phyloP scores from a whole-genome alignment of 2,888 invertebrate species.

The Euplexia lucipara region DNA sequence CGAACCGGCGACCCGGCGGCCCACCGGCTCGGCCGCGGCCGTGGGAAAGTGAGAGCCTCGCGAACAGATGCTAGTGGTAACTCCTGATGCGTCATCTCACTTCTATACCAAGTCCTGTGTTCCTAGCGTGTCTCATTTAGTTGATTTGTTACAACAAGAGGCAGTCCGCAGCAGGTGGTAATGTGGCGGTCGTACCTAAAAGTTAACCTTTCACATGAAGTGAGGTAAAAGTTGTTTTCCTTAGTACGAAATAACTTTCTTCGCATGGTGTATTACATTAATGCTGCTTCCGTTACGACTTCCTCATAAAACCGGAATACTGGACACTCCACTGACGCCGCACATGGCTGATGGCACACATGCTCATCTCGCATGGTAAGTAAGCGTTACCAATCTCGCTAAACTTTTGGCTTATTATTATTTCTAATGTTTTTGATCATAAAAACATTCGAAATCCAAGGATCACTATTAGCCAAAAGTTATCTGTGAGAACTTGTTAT shows the following conservation, averaged over 20 bases:
- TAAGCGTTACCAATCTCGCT: neutral
- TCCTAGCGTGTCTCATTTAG: neutral
- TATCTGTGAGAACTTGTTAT: no score
- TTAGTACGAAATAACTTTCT: slow-evolving; percentile 42
- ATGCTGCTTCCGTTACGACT: slow-evolving; percentile 16
- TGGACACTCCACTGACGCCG: no score
- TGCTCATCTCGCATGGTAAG: neutral
- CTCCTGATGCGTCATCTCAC: neutral
- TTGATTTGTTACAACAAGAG: slow-evolving; percentile 2
- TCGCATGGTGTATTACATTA: slow-evolving; percentile 8
- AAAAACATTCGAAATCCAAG: no score
- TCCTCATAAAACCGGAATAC: slow-evolving; percentile 11
- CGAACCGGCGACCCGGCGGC: no score
- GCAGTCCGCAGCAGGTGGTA: neutral
- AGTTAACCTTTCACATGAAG: slow-evolving; percentile 22
- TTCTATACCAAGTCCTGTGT: no score
- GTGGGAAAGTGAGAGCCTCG: slow-evolving; percentile 33
- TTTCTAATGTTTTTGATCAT: no score
- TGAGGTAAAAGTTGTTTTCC: slow-evolving; percentile 49
- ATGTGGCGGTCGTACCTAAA: slow-evolving; percentile 1
- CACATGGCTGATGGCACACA: no score
- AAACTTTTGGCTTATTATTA: neutral
- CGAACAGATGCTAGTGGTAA: neutral
- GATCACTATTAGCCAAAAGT: no score
- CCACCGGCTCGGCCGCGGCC: no score